phyloP scores from a whole-genome alignment of 1,140 invertebrate genomes.

The Lepidurus arcticus region DNA sequence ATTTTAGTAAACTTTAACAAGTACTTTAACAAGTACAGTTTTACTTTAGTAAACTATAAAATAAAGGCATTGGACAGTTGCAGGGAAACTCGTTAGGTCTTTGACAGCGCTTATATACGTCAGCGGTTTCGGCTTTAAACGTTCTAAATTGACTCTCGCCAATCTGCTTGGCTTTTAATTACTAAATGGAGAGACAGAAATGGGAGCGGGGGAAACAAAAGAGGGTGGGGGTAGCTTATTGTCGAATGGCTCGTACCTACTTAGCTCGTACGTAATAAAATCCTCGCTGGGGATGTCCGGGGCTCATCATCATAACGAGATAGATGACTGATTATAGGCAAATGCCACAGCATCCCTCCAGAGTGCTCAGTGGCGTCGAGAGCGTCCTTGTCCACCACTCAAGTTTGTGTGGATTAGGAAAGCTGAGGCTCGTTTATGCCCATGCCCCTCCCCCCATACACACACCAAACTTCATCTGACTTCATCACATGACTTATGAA shows the following conservation, averaged over 20 bases:
- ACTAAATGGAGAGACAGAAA: neutral
- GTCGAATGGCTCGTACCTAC: neutral
- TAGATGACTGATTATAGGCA: neutral
- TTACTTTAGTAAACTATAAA: no score
- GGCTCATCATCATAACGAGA: constrained; percentile 15
- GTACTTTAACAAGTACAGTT: no score
- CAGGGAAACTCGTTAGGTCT: no score
- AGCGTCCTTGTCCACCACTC: constrained; percentile 11
- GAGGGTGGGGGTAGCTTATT: neutral
- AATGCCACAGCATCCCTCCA: constrained; percentile 11
- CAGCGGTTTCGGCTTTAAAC: neutral
- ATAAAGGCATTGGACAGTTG: no score
- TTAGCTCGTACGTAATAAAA: constrained; percentile 3
- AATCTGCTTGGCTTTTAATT: neutral
- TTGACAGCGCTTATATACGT: neutral
- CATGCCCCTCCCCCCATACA: neutral
- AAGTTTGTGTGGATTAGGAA: constrained; percentile 15
- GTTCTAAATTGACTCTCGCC: neutral
- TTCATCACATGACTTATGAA: neutral
- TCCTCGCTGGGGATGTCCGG: neutral
- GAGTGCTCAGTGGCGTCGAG: constrained; percentile 16
- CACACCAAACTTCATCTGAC: neutral
- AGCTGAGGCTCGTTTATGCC: neutral
- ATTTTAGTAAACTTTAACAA: no score
- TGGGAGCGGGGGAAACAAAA: no score